These are phyloP conservation scores for Neocrepidodera transversa DNA, from an alignment of 2,888 invertebrate genomes.

Conservation along the genomic window DNA sequence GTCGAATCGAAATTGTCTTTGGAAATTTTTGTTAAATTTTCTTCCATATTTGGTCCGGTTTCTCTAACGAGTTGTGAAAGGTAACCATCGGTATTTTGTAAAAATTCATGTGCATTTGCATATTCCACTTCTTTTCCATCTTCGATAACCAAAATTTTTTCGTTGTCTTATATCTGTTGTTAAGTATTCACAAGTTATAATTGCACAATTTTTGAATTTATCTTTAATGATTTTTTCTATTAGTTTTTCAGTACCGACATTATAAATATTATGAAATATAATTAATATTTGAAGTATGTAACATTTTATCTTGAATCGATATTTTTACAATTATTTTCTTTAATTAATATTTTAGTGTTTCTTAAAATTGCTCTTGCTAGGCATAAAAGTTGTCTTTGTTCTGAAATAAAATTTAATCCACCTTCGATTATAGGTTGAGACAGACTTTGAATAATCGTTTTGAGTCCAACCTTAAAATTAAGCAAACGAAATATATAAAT, in stretches of 20 bases:
- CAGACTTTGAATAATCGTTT: conserved; percentile 71
- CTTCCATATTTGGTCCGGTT: conserved; percentile 53
- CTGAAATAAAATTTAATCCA: conserved; percentile 82
- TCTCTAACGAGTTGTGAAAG: conserved; percentile 57
- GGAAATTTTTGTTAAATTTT: too few species aligned
- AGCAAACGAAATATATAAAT: too few species aligned
- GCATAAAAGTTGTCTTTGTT: conserved; percentile 86
- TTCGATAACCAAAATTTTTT: conserved; percentile 71
- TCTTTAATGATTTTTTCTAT: conserved; percentile 78
- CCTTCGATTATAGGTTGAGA: conserved; percentile 75
- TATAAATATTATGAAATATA: conserved; percentile 64
- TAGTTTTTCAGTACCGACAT: too few species aligned
- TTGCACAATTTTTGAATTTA: conserved; percentile 78
- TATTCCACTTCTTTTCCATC: conserved; percentile 64
- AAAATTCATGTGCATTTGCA: conserved; percentile 61
- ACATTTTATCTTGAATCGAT: conserved; percentile 76
- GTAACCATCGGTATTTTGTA: conserved; percentile 51
- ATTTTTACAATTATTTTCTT: conserved; percentile 93
- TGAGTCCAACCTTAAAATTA: conserved; percentile 85
- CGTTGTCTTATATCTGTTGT: conserved; percentile 86
- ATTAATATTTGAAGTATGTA: not conserved
- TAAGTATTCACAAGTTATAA: conserved; percentile 82
- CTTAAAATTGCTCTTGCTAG: conserved; percentile 85
- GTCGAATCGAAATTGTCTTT: conserved; percentile 43
- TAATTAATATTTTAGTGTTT: conserved; percentile 78